Base-by-base conservation (phyloP, 1,140 invertebrate species). In the Apis laboriosa region DNA sequence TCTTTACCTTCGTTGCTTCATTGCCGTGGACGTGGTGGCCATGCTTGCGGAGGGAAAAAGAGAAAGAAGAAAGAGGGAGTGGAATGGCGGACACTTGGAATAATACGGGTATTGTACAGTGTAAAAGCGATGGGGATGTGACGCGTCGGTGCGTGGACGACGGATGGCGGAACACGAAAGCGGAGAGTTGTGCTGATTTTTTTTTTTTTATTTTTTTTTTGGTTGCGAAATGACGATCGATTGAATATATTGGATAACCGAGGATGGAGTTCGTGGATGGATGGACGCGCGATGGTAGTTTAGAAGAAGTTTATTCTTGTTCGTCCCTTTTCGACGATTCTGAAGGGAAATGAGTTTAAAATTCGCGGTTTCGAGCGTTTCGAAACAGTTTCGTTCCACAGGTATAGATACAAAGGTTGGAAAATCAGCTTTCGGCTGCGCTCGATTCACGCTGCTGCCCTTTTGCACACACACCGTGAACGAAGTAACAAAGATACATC, bases 371-470 rank as follows among this genome's bases (percentile, higher is more conserved):
- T 34, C 49, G 12, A 58, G 55, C 21, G 19, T 43, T 64, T n/a
- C 53, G 34, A 80, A 75, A 56, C 71, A 75, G 24, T 24, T 58
- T 68, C 55, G 51, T 34, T 21, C 21, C 49, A 17, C 49, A 17
- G 60, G 9, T 17, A 49, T 61, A 3, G 51, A 34, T 43, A 56
- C 60, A 80, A 77, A 66, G 78, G 28, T 66, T 12, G 78, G 58
- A 49, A 75, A 80, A 80, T 80, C 51, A 74, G 60, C 21, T 75
- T 75, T 56, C 60, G 56, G 28, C 34, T 49, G 28, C 61, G 55
- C 78, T 75, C 51, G 53, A 56, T 80, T 66, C 71, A 13, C 19
- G 60, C 34, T 66, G n/a, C n/a, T n/a, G n/a, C 58, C 53, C 71
- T 64, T 74, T 56, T 55, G 61, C 34, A 34, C 34, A 2, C 43